Conservation (phyloP, 2,888 invertebrate species). For the Embidobia sp. region DNA sequence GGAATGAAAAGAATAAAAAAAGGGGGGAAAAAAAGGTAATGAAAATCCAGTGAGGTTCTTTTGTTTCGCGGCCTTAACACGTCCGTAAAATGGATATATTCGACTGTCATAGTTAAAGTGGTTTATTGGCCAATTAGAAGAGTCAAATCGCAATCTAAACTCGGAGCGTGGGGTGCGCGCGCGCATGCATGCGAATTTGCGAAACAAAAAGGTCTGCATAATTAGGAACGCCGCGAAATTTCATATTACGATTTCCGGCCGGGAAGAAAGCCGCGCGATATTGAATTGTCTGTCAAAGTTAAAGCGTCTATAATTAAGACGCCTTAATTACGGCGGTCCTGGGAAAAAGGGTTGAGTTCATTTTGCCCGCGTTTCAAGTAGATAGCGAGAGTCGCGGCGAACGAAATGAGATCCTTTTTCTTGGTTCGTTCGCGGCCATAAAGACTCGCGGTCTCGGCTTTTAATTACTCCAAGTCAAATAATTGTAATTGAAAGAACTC, state of each 20-base stretch:
- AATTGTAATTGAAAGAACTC: constrained; percentile 72
- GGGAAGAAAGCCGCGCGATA: constrained; percentile 37
- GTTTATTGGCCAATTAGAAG: constrained; percentile 72
- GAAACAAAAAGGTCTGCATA: constrained; percentile 27
- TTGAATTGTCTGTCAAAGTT: constrained; percentile 56
- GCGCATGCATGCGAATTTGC: constrained; percentile 15
- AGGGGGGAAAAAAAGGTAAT: too few species aligned
- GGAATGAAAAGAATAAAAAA: constrained; percentile 6
- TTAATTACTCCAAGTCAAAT: constrained; percentile 73
- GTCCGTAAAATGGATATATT: too few species aligned
- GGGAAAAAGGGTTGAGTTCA: constrained; percentile 39
- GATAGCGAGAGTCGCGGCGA: constrained; percentile 25
- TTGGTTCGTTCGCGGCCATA: constrained; percentile 69
- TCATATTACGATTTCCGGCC: constrained; percentile 40
- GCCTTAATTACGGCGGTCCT: constrained; percentile 69
- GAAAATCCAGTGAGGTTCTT: constrained; percentile 18
- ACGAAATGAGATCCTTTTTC: constrained; percentile 64
- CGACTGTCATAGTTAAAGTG: constrained; percentile 51
- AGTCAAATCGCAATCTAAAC: constrained; percentile 7
- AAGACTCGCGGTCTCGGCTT: constrained; percentile 65
- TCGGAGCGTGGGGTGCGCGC: too few species aligned
- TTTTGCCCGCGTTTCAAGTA: constrained; percentile 39
- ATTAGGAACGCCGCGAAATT: constrained; percentile 35
- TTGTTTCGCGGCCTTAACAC: too few species aligned
- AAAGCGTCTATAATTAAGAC: constrained; percentile 71